Base-by-base conservation (phyloP, 1,140 invertebrate genomes). In the Brachionus sp. region DNA sequence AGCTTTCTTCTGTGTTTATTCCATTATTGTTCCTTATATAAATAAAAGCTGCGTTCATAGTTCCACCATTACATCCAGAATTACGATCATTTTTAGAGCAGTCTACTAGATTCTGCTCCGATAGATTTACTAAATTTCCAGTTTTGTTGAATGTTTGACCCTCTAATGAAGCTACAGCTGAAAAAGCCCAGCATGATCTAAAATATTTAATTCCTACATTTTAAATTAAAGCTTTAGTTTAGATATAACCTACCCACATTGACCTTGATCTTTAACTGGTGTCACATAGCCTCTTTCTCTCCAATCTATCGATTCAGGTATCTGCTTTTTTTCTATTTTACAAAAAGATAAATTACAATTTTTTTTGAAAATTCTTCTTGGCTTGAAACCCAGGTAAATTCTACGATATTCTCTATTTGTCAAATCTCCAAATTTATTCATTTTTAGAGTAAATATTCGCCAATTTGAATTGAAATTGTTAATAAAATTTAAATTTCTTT, bases 371-470 rank as follows among this genome's bases (percentile, higher is more conserved):
- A 25, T 57, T 42, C 12, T 3, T 23, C 19, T 75, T 12, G 39
- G 35, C 6, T 75, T 75, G n/a, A 44, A 75, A 19, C 19, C 12
- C 0, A 53, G 29, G 13, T 53, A 53, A 29, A 37, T 35, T 35
- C 16, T 35, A 5, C 25, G n/a, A 37, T 53, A 78, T 78, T 78
- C 46, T 53, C 50, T 13, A 35, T 53, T 78, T 16, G 75, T 78
- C 75, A 87, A 57, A 80, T 88, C 87, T 39, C 87, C 77, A 84
- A 86, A 87, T 62, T 87, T 77, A 85, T 88, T 88, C n/a, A 87
- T 83, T 7, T 85, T 87, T 44, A 88, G 78, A 62, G 44, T 85
- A 84, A 85, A 88, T 16, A 85, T 85, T 35, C 86, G 86, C 68
- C 85, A 86, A 64, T 84, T 35, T 6, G 83, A 35, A 62, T 88